Base-by-base conservation (phyloP, 2,888 invertebrate genomes). In the Acleris sparsana region DNA sequence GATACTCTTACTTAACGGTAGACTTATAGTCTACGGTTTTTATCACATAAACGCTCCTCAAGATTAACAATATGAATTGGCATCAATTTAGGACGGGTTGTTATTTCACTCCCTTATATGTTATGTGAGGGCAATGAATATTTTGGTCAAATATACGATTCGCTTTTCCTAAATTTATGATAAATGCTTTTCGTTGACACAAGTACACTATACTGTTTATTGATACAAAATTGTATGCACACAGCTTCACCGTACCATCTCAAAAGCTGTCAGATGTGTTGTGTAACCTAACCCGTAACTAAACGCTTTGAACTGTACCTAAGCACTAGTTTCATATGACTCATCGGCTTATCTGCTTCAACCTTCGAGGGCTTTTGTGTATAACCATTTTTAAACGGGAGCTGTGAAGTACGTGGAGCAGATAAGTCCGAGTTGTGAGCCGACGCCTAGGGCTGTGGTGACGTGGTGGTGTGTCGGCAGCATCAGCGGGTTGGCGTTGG, bases 401-500 rank as follows among this genome's bases (percentile, higher is more conserved):
- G 63, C 71, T 73, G 69, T 62, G 64, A 71, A 72, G 59, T 62
- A 69, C 56, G 80, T 88, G 90, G 90, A 90, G 92, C 90, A 89
- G 87, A 77, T 89, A 87, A 78, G 89, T 85, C 78, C 74, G 69
- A 71, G 71, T 76, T 74, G 76, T 78, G 75, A 78, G 75, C 75
- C 74, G 77, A 79, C 79, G 85, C 82, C 46, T 87, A 88, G 89
- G 89, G 89, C 85, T 86, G 84, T 90, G 91, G 91, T 93, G 91
- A 92, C 88, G 84, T 91, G 86, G 90, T 89, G 87, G 81, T 92
- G 92, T 92, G 89, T 93, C 90, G 87, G 83, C 93, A 93, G 93
- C 87, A 93, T 93, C 90, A 92, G 85, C 92, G 93, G 93, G 81
- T 76, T 93, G 93, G 93, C 93, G 88, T 76, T 93, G 91, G 93